Evolutionary conservation across 1,140 invertebrate species (phyloP).

Genomic region (Atopsyche davidsoni): DNA sequence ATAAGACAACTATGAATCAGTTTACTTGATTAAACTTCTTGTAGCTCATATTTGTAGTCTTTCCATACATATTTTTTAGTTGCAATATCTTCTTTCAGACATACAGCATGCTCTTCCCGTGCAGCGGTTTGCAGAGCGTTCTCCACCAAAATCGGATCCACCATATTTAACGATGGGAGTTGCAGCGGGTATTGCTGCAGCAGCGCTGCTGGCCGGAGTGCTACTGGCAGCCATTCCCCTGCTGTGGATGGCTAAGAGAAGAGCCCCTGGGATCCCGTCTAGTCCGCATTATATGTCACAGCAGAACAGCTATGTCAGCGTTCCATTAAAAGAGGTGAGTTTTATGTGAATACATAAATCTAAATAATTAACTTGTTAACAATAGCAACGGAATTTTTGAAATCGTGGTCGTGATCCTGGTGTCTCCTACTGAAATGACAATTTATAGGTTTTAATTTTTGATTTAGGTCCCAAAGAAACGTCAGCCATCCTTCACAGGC

Average conservation of each 20-base stretch:
- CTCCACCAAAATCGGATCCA: too few relatives aligned
- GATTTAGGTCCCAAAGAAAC: conserved; percentile 48
- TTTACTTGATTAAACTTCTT: too few relatives aligned
- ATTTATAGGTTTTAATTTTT: too few relatives aligned
- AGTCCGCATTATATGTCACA: conserved; percentile 72
- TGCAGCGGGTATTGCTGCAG: too few relatives aligned
- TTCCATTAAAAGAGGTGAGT: conserved; percentile 66
- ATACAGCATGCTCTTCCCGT: conserved; percentile 42
- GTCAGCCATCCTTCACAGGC: conserved; percentile 51
- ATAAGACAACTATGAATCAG: too few relatives aligned
- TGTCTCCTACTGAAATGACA: not conserved
- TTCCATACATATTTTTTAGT: conserved; percentile 18
- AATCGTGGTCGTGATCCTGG: conserved; percentile 1
- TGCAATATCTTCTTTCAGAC: conserved; percentile 33
- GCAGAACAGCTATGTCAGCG: conserved; percentile 76
- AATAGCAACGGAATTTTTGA: conserved; percentile 3
- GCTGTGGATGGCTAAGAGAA: conserved; percentile 27
- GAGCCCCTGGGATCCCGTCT: conserved; percentile 47
- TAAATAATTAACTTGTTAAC: conserved; percentile 3
- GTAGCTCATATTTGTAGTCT: too few relatives aligned
- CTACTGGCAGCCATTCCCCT: conserved; percentile 38
- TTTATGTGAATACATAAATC: not conserved
- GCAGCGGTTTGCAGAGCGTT: conserved; percentile 29
- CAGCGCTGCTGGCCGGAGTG: conserved; percentile 27
- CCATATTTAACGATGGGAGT: too few relatives aligned